Percentiles rank a stretch among this genome's conserved stretches.
Evolutionary conservation across 2,888 invertebrate genomes (phyloP).

Genomic region (Meandrusa payeni): DNA sequence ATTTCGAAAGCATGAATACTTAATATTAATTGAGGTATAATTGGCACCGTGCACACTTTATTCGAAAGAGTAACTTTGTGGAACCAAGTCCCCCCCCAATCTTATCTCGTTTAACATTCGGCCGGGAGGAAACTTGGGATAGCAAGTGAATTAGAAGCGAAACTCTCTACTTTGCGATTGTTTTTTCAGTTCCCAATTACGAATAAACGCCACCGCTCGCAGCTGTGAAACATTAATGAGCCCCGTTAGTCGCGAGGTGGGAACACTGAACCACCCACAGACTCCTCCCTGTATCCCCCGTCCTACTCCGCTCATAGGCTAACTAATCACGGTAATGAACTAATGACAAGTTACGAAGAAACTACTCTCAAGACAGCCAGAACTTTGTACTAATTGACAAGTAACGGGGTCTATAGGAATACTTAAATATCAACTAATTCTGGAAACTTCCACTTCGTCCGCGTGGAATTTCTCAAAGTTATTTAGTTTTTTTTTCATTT

Average conservation of each 20-base stretch:
- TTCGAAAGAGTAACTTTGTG: conserved; percentile 5
- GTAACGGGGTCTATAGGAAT: conserved; percentile 6
- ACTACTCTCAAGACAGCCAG: conserved; percentile 40
- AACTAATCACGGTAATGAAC: conserved; percentile 71
- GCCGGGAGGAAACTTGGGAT: conserved; percentile 36
- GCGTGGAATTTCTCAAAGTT: too few relatives aligned
- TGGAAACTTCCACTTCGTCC: too few relatives aligned
- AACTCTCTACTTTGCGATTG: conserved; percentile 56
- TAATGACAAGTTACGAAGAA: conserved; percentile 60
- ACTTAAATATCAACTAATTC: conserved; percentile 11
- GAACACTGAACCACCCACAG: conserved; percentile 28
- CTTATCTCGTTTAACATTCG: conserved; percentile 52
- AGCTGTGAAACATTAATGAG: conserved; percentile 72
- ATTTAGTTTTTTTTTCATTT: too few relatives aligned
- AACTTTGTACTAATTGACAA: conserved; percentile 41
- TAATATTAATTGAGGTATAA: conserved; percentile 20
- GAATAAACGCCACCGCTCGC: conserved; percentile 60
- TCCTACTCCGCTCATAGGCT: conserved; percentile 25
- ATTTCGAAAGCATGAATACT: conserved; percentile 18
- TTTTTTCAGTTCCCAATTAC: conserved; percentile 70
- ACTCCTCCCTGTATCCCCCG: conserved; percentile 30
- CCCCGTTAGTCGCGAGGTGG: conserved; percentile 42
- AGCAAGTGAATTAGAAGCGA: conserved; percentile 57
- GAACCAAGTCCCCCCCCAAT: conserved; percentile 25
- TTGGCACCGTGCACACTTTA: conserved; percentile 6